Conservation (phyloP, 2,888 invertebrate species). For the Dugesia japonica region DNA sequence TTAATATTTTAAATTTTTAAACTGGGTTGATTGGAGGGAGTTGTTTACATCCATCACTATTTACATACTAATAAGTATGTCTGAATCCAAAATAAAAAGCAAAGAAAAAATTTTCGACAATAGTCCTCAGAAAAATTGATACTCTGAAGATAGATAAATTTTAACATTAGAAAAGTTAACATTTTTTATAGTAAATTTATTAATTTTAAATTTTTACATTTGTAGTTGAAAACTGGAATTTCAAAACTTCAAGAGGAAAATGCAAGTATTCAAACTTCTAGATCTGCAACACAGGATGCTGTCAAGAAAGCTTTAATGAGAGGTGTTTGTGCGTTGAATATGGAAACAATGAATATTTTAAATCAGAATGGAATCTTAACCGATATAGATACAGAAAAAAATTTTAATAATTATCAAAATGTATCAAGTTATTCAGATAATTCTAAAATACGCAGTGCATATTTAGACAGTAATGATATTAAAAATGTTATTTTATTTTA, state of each 20-base stretch:
- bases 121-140: too few relatives aligned
- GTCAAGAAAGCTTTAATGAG: slow-evolving; percentile 48
- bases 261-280: background rate
- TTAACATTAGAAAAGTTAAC: too few relatives aligned
- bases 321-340: slow-evolving; percentile 47
- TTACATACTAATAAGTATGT: too few relatives aligned
- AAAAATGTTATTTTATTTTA: background rate
- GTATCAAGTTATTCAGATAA: background rate
- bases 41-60: too few relatives aligned
- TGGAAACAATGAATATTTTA: slow-evolving; percentile 47
- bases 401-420: background rate
- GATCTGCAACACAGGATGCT: slow-evolving; percentile 39
- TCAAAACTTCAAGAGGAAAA: background rate
- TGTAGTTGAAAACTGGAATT: background rate
- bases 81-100: too few relatives aligned
- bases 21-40: too few relatives aligned
- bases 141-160: too few relatives aligned
- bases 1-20: too few relatives aligned
- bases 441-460: background rate
- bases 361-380: background rate
- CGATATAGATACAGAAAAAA: background rate
- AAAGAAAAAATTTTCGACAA: too few relatives aligned
- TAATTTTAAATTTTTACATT: background rate
- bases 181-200: too few relatives aligned
- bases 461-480: background rate